phyloP scores from a whole-genome alignment of 1,140 invertebrate genomes.

The Dermatophagoides farinae region DNA sequence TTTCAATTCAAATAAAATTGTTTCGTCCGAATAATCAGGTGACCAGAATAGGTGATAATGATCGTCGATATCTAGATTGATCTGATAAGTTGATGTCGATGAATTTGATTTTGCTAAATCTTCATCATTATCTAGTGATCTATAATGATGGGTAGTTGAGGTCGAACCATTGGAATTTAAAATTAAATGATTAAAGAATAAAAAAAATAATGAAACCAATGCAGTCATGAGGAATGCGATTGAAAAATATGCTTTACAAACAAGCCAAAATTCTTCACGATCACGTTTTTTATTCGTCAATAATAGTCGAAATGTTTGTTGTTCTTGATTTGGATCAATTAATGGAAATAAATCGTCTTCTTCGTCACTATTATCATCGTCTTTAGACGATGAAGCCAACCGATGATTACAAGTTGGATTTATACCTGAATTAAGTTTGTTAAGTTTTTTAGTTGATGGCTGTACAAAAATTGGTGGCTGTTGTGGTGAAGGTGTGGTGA shows the following conservation, averaged over 20 bases:
- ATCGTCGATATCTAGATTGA: conserved; percentile 17
- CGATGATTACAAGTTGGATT: no score
- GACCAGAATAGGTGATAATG: conserved; percentile 20
- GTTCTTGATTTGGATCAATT: no score
- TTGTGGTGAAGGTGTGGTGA: no score
- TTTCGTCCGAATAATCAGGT: conserved; percentile 20
- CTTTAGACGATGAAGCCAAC: no score
- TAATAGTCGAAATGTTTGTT: no score
- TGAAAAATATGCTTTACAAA: background rate
- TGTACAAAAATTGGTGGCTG: no score
- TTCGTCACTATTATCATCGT: no score
- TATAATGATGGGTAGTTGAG: background rate
- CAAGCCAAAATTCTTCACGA: background rate
- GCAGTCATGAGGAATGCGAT: background rate
- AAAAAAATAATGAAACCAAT: background rate
- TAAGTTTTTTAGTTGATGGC: no score
- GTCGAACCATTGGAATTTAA: background rate
- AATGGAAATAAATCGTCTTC: no score
- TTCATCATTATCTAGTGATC: background rate
- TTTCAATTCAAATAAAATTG: conserved; percentile 20
- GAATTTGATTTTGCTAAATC: background rate
- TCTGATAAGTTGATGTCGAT: conserved; percentile 12
- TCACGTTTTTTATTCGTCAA: no score
- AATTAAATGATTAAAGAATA: background rate
- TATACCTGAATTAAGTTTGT: no score